These are phyloP conservation scores for Nannoperca australis DNA, from an alignment of 2,797 vertebrate genomes.

Conservation along the genomic window DNA sequence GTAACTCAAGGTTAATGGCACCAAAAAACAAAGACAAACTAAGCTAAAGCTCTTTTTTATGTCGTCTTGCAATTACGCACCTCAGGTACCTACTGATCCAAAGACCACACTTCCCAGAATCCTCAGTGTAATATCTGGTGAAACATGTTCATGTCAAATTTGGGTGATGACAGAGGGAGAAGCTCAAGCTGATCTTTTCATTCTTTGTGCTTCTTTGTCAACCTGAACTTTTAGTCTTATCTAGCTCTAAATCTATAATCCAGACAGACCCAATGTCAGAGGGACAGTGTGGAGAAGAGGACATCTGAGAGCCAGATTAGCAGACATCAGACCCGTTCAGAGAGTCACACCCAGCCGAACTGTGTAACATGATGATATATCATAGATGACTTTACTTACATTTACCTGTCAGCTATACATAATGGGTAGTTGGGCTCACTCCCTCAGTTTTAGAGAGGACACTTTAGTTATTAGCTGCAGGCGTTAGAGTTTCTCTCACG, in stretches of 20 bases:
- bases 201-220: slow-evolving; percentile 31
- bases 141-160: slow-evolving; percentile 41
- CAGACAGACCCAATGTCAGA: slow-evolving; percentile 28
- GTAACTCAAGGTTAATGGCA: slow-evolving; percentile 57
- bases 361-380: slow-evolving; percentile 62
- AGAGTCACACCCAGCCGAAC: slow-evolving; percentile 58
- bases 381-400: slow-evolving; percentile 59
- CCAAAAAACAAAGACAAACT: slow-evolving; percentile 47
- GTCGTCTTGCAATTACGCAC: slow-evolving; percentile 58
- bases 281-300: slow-evolving; percentile 38
- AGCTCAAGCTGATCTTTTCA: slow-evolving; percentile 34
- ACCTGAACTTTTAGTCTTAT: slow-evolving; percentile 37
- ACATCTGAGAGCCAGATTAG: slow-evolving; percentile 63
- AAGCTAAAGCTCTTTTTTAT: slow-evolving; percentile 38
- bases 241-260: slow-evolving; percentile 39
- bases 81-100: slow-evolving; percentile 81
- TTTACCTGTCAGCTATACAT: slow-evolving; percentile 47
- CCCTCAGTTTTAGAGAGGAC: slow-evolving; percentile 46
- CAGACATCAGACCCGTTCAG: slow-evolving; percentile 42
- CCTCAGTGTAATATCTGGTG: slow-evolving; percentile 46
- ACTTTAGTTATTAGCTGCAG: slow-evolving; percentile 40
- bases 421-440: slow-evolving; percentile 16
- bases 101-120: slow-evolving; percentile 76
- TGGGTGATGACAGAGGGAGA: slow-evolving; percentile 43
- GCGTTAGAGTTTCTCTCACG: slow-evolving; percentile 57